These are phyloP conservation scores for Ectropis crepuscularia DNA, from an alignment of 2,888 invertebrate genomes.

Conservation along the genomic window DNA sequence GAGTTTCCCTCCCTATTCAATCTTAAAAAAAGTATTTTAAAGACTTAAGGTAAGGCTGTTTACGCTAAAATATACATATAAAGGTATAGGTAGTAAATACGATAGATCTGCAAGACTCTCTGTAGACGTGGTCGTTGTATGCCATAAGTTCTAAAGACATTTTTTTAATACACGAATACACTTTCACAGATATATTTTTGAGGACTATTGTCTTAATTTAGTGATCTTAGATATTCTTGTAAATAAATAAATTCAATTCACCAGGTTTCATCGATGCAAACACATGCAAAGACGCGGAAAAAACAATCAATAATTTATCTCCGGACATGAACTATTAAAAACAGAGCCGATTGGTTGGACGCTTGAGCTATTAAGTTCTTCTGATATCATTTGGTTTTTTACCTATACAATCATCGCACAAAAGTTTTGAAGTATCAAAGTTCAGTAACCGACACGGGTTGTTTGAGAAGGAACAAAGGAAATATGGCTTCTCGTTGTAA, in stretches of 20 bases:
- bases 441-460: conserved; percentile 34
- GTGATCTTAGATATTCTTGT: conserved; percentile 15
- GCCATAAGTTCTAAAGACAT: too few relatives aligned
- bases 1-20: too few relatives aligned
- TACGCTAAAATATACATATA: too few relatives aligned
- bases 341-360: conserved; percentile 34
- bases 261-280: conserved; percentile 30
- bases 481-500: conserved; percentile 20
- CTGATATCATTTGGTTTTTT: conserved; percentile 37
- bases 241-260: conserved; percentile 35
- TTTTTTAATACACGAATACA: too few relatives aligned
- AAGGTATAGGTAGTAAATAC: too few relatives aligned
- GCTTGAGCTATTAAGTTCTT: conserved; percentile 32
- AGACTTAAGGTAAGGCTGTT: too few relatives aligned
- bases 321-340: conserved; percentile 49
- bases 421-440: conserved; percentile 31
- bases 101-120: too few relatives aligned
- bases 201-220: neutral
- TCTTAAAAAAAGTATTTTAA: too few relatives aligned
- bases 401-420: conserved; percentile 29
- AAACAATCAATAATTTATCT: conserved; percentile 54
- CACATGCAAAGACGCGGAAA: conserved; percentile 52
- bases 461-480: conserved; percentile 33
- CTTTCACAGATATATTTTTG: too few relatives aligned
- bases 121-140: too few relatives aligned